Evolutionary conservation across 1,140 invertebrate species (phyloP).

Genomic region (Apis dorsata): DNA sequence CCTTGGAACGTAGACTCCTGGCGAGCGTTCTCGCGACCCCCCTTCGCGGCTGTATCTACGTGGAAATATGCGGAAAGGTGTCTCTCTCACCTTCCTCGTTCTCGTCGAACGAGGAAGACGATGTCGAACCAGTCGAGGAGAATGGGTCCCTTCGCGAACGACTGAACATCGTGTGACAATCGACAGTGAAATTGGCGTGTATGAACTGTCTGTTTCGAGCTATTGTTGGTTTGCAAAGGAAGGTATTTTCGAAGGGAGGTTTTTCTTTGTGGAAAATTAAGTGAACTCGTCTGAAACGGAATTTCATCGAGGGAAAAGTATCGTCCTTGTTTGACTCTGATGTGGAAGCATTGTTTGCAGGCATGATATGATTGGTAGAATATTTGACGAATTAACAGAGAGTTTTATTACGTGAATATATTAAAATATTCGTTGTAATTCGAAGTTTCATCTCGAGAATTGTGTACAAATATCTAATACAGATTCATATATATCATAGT

Average conservation of each 20-base stretch:
- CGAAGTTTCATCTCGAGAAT: too few relatives aligned
- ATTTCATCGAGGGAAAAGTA: background rate
- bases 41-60: background rate
- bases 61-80: slow-evolving; percentile 43
- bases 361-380: background rate
- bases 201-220: background rate
- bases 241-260: background rate
- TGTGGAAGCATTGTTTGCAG: background rate
- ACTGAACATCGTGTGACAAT: slow-evolving; percentile 19
- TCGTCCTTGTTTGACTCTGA: background rate
- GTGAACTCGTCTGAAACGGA: background rate
- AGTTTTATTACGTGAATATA: too few relatives aligned
- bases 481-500: too few relatives aligned
- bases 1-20: slow-evolving; percentile 35
- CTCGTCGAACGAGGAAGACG: background rate
- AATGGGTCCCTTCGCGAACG: background rate
- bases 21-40: slow-evolving; percentile 18
- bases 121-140: slow-evolving; percentile 8
- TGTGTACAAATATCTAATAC: too few relatives aligned
- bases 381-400: too few relatives aligned
- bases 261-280: background rate
- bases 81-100: background rate
- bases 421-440: too few relatives aligned
- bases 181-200: slow-evolving; percentile 24
- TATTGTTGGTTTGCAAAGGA: background rate